These are phyloP conservation scores for Epizoanthus rinbou DNA, from an alignment of 92 coral and sea anemone species.

Conservation along the genomic window DNA sequence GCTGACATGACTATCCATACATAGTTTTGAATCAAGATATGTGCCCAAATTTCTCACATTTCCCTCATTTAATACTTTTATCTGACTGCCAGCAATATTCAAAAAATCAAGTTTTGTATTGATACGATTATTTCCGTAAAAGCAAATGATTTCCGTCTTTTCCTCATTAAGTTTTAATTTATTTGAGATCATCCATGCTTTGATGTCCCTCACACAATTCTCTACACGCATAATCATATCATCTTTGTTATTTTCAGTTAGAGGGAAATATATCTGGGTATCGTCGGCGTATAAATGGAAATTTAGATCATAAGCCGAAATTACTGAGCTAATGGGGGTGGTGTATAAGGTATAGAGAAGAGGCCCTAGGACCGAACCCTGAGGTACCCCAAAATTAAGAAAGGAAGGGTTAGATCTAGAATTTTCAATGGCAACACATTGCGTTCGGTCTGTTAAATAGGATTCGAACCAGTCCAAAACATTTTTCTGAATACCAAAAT, in stretches of 20 bases:
- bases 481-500: neutral
- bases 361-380: neutral
- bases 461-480: neutral
- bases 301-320: slow-evolving; percentile 6
- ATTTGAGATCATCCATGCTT: neutral
- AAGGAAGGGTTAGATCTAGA: neutral
- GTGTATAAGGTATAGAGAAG: slow-evolving; percentile 5
- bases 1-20: too few species aligned
- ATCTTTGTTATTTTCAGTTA: slow-evolving; percentile 6
- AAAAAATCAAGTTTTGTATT: neutral
- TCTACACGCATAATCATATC: neutral
- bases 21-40: too few species aligned
- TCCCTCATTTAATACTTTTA: neutral
- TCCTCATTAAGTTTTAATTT: neutral
- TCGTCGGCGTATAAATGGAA: slow-evolving; percentile 12
- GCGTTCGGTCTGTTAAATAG: neutral
- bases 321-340: neutral
- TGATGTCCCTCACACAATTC: slow-evolving; percentile 4
- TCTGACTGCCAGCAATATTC: slow-evolving; percentile 1
- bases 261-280: neutral
- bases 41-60: too few species aligned
- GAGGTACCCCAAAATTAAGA: neutral
- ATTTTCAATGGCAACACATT: neutral
- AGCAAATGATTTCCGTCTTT: neutral
- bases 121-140: slow-evolving; percentile 2